Evolutionary conservation across 2,888 invertebrate genomes (phyloP).

Genomic region (Ecliptopera silaceata): DNA sequence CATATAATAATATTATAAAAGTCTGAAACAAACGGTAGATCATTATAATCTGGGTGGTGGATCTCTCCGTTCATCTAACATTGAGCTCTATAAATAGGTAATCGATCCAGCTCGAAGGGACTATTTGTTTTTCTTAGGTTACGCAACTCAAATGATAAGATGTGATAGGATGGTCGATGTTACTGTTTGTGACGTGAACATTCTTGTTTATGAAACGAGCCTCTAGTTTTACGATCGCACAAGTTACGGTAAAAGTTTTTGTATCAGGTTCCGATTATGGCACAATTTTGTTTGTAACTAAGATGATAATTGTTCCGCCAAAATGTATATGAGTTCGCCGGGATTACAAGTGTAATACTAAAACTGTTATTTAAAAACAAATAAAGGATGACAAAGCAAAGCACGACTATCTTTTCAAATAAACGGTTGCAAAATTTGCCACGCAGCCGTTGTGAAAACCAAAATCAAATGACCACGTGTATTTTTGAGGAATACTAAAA

Average conservation of each 20-base stretch:
- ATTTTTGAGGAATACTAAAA: too few relatives aligned
- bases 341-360: too few relatives aligned
- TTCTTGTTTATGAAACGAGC: neutral
- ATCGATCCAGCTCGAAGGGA: conserved; percentile 22
- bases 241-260: neutral
- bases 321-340: too few relatives aligned
- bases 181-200: neutral
- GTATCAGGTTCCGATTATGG: neutral
- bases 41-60: neutral
- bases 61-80: conserved; percentile 6
- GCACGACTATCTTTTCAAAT: too few relatives aligned
- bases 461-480: too few relatives aligned
- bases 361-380: too few relatives aligned
- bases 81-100: conserved; percentile 29
- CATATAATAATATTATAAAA: too few relatives aligned
- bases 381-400: too few relatives aligned
- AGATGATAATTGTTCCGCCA: too few relatives aligned
- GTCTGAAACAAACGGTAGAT: neutral
- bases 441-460: too few relatives aligned
- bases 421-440: too few relatives aligned
- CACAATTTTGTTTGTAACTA: neutral
- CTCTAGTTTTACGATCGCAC: neutral
- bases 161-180: neutral
- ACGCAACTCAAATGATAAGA: conserved; percentile 7
- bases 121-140: conserved; percentile 26